A percentile compares a stretch with the other conserved stretches of the same genome.
These are phyloP conservation scores for Venustoraphidia nigricollis DNA, from an alignment of 2,888 invertebrate genomes.

Conservation along the genomic window DNA sequence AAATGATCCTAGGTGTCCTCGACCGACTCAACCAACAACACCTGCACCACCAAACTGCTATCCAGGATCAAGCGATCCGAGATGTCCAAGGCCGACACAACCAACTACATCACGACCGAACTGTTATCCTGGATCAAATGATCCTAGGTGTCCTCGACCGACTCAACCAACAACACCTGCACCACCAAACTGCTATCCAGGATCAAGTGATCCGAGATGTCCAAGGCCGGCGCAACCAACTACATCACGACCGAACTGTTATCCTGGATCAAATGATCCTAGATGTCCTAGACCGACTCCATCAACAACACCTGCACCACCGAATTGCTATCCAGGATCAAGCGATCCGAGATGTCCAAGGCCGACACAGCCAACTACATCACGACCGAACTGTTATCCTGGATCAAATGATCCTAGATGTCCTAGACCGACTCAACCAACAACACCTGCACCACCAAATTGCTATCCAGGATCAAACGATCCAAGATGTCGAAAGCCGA, in stretches of 20 bases:
- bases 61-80: slow-evolving; percentile 18
- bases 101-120: slow-evolving; percentile 5
- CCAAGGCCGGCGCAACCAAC: slow-evolving; percentile 16
- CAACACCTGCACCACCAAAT: no score
- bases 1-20: slow-evolving; percentile 16
- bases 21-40: slow-evolving; percentile 10
- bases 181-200: slow-evolving; percentile 14
- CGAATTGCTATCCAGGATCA: slow-evolving; percentile 11
- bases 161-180: no score
- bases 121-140: slow-evolving; percentile 17
- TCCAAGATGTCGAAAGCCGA: no score
- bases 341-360: no score
- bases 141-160: slow-evolving; percentile 15
- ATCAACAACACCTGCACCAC: slow-evolving; percentile 13
- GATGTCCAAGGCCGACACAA: slow-evolving; percentile 15
- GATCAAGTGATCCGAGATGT: slow-evolving; percentile 13
- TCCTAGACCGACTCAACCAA: no score
- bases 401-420: no score
- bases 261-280: slow-evolving; percentile 24
- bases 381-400: no score
- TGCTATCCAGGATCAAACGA: no score
- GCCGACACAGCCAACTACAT: no score
- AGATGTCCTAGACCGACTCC: slow-evolving; percentile 28
- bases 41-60: slow-evolving; percentile 14
- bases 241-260: slow-evolving; percentile 13